Evolutionary conservation across 2,113 vertebrate genomes (phyloP).

Genomic region (Aspidoscelis tigris): DNA sequence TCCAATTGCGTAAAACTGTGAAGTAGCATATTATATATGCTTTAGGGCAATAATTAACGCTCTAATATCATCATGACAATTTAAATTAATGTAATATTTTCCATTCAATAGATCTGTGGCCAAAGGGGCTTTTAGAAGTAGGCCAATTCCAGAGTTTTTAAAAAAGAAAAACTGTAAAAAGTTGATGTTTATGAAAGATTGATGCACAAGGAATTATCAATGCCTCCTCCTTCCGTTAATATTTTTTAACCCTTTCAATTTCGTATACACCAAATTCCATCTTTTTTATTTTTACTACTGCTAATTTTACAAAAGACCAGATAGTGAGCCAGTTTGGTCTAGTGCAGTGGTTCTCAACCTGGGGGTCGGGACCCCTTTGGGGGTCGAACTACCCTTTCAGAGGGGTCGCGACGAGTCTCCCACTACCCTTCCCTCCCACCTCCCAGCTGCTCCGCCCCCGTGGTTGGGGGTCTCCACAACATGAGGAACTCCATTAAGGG

Average conservation of each 20-base stretch:
- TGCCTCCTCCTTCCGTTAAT: neutral
- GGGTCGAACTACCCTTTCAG: no score
- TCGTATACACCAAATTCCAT: neutral
- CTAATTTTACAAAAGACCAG: slow-evolving; percentile 58
- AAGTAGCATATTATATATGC: slow-evolving; percentile 41
- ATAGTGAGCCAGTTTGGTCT: no score
- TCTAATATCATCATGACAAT: slow-evolving; percentile 37
- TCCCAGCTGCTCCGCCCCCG: no score
- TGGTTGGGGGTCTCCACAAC: no score
- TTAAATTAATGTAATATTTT: slow-evolving; percentile 31
- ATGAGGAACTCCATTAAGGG: no score
- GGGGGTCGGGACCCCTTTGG: no score
- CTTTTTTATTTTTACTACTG: slow-evolving; percentile 44
- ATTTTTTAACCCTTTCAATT: slow-evolving; percentile 45
- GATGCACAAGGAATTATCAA: slow-evolving; percentile 21
- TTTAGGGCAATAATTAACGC: slow-evolving; percentile 50
- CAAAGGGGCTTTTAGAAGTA: slow-evolving; percentile 14
- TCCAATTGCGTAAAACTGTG: slow-evolving; percentile 26
- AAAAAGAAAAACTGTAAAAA: slow-evolving; percentile 12
- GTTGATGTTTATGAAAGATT: slow-evolving; percentile 32
- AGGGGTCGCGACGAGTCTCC: no score
- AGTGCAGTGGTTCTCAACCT: no score
- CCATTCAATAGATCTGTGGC: neutral
- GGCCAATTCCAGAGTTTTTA: slow-evolving; percentile 7
- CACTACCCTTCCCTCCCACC: no score